These are phyloP conservation scores for Periplaneta americana DNA, from an alignment of 1,140 invertebrate species.

Conservation along the genomic window DNA sequence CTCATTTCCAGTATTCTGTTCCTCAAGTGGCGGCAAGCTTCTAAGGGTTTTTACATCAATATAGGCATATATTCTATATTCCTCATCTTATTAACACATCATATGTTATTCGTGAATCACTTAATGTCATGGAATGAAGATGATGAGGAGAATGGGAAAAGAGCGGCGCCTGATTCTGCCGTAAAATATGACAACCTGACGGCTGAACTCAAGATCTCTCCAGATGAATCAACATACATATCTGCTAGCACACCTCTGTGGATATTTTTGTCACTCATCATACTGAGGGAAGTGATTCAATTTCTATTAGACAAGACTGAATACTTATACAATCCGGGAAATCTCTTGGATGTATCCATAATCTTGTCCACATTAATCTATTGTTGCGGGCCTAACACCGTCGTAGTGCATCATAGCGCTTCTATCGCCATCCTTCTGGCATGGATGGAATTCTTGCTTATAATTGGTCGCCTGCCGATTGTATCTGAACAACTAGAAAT, in stretches of 20 bases:
- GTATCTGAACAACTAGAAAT: conserved; percentile 73
- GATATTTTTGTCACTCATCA: conserved; percentile 40
- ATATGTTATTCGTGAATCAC: conserved; percentile 43
- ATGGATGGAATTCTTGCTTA: conserved; percentile 64
- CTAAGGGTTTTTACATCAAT: conserved; percentile 1
- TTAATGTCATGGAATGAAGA: neutral
- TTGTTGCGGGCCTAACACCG: conserved; percentile 46
- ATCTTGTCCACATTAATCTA: conserved; percentile 52
- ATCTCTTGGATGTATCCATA: conserved; percentile 61
- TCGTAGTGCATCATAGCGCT: conserved; percentile 44
- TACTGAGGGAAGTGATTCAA: conserved; percentile 62
- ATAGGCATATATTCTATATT: conserved; percentile 42
- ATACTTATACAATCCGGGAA: conserved; percentile 61
- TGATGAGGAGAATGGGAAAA: too few species aligned
- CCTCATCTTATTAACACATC: conserved; percentile 56
- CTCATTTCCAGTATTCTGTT: conserved; percentile 71
- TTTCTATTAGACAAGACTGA: conserved; percentile 51
- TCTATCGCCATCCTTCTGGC: conserved; percentile 65
- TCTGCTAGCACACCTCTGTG: conserved; percentile 38
- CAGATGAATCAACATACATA: neutral
- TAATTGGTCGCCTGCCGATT: conserved; percentile 66
- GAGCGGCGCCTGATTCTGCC: neutral
- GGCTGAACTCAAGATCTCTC: neutral
- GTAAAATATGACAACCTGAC: neutral
- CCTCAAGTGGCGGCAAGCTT: conserved; percentile 71